phyloP scores from a whole-genome alignment of 2,113 vertebrate genomes.

The Hypanus sabinus region DNA sequence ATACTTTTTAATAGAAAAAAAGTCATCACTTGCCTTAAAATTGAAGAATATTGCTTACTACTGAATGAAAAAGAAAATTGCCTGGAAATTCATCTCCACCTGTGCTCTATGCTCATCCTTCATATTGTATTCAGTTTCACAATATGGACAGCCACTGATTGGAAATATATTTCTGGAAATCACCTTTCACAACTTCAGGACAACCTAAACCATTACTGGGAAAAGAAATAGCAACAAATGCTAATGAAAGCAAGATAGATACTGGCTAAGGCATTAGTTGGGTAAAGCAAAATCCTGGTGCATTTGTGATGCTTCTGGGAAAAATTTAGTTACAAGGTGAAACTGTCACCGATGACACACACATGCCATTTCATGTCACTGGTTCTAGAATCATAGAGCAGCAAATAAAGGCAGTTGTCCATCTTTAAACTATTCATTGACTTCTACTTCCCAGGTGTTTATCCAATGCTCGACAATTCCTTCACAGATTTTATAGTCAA shows the following conservation, averaged over 20 bases:
- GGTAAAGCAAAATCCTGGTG: not conserved
- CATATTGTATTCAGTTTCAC: no score
- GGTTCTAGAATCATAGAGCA: not conserved
- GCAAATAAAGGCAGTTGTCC: not conserved
- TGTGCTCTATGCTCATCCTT: no score
- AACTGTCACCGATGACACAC: not conserved
- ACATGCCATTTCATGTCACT: not conserved
- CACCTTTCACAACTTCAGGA: no score
- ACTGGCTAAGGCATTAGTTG: not conserved
- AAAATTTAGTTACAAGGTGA: not conserved
- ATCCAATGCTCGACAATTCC: not conserved
- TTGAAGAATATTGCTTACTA: not conserved
- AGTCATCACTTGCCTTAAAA: not conserved
- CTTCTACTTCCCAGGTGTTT: not conserved
- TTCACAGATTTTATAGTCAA: not conserved
- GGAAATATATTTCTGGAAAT: no score
- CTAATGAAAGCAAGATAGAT: constrained; percentile 35
- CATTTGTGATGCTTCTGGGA: not conserved
- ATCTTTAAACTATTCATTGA: not conserved
- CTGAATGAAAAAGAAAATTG: not conserved
- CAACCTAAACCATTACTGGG: no score
- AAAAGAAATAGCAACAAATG: constrained; percentile 4
- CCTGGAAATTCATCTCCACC: no score
- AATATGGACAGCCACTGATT: no score
- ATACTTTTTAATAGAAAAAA: not conserved